These are phyloP conservation scores for Micrasema longulum DNA, from an alignment of 1,140 invertebrate species.

Conservation along the genomic window DNA sequence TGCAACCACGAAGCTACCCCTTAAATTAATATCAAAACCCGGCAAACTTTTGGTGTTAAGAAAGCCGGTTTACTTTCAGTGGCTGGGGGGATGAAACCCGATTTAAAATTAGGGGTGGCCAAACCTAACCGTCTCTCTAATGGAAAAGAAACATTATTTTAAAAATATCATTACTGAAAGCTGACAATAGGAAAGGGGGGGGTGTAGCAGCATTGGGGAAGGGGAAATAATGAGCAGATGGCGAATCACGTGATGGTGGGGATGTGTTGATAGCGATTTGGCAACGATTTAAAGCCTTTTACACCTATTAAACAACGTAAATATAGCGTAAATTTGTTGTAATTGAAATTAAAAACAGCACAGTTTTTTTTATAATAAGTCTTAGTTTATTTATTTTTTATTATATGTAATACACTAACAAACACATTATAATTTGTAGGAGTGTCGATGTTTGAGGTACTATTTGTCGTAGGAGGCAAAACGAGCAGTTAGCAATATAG, in stretches of 20 bases:
- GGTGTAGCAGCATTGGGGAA: constrained; percentile 9
- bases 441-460: too few relatives aligned
- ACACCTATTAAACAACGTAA: not conserved
- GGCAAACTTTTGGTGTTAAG: constrained; percentile 1
- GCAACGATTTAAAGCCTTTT: constrained; percentile 6
- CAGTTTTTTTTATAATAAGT: not conserved
- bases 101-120: constrained; percentile 8
- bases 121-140: constrained; percentile 18
- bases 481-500: too few relatives aligned
- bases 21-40: constrained; percentile 1
- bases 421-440: too few relatives aligned
- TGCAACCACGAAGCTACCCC: not conserved
- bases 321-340: not conserved
- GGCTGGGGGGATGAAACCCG: constrained; percentile 27
- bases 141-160: constrained; percentile 40
- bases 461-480: too few relatives aligned
- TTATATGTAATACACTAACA: too few relatives aligned
- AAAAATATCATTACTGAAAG: constrained; percentile 30
- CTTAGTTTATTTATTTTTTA: too few relatives aligned
- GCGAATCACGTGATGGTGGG: too few relatives aligned
- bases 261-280: not conserved
- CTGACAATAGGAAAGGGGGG: too few relatives aligned
- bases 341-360: not conserved
- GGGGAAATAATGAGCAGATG: too few relatives aligned
- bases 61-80: constrained; percentile 20